Evolutionary conservation across 2,113 vertebrate species (phyloP).

Genomic region (Sinocyclocheilus anshuiensis): DNA sequence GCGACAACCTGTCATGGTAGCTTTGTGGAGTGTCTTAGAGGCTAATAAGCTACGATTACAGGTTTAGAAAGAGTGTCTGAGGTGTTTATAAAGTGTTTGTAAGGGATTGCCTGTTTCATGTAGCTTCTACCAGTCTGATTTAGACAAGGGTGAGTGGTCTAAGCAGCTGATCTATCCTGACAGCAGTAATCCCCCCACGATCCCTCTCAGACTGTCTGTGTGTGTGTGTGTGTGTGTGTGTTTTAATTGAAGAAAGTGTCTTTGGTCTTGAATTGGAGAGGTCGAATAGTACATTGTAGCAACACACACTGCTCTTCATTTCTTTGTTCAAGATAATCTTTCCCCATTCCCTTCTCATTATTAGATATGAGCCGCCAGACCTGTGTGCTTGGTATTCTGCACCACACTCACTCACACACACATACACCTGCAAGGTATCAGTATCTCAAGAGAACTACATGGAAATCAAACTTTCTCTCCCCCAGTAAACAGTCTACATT

Average conservation of each 20-base stretch:
- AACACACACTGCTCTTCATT: background rate
- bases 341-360: slow-evolving; percentile 23
- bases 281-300: background rate
- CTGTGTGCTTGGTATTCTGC: background rate
- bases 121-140: slow-evolving; percentile 31
- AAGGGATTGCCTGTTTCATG: slow-evolving; percentile 36
- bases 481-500: slow-evolving; percentile 42
- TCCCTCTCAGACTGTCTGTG: slow-evolving; percentile 32
- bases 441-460: slow-evolving; percentile 51
- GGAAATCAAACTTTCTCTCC: slow-evolving; percentile 48
- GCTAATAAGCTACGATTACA: slow-evolving; percentile 40
- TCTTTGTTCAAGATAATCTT: slow-evolving; percentile 8
- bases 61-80: slow-evolving; percentile 6
- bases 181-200: slow-evolving; percentile 53
- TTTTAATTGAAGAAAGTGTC: background rate
- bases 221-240: slow-evolving; percentile 14
- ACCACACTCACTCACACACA: slow-evolving; percentile 22
- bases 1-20: slow-evolving; percentile 16
- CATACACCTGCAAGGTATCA: slow-evolving; percentile 28
- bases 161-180: slow-evolving; percentile 52
- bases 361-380: slow-evolving; percentile 1
- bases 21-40: slow-evolving; percentile 28
- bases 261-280: background rate
- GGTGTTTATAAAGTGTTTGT: slow-evolving; percentile 39
- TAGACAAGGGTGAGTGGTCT: slow-evolving; percentile 47